Base-by-base conservation (phyloP, 2,113 vertebrate genomes). In the rabbit (Oryctolagus cuniculus) region DNA sequence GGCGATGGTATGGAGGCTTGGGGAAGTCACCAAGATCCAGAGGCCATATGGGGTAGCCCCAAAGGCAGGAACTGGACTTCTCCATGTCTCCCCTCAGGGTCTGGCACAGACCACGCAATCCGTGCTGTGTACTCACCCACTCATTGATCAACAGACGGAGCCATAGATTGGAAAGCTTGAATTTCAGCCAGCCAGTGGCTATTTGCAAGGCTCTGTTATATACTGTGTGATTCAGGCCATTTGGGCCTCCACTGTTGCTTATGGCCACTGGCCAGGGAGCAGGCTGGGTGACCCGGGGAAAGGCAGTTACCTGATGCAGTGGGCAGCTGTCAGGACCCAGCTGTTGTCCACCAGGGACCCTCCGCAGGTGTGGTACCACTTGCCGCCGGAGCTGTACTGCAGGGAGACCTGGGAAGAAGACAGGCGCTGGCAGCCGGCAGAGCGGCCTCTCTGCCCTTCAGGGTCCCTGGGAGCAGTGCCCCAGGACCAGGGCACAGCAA, bases 281-380 rank as follows among this genome's bases (percentile, higher is more conserved):
- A 4, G 7, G 8, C 2, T 0, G 13, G 36, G 44, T 0, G 11
- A 19, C 15, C 24, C 1, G 22, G 88, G 24, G 61, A n/a, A 22
- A 2, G 10, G 53, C 49, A 6, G 22, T 96, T 96, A 98, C 98
- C 98, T 97, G 96, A 98, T 97, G 95, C 98, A 98, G 95, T 98
- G 98, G 27, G 98, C 98, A 2, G 98, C 98, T 1, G 98, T 98
- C 96, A 98, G 0, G 6, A 98, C 98, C 98, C 98, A 98, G 91
- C 95, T 98, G 21, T 69, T 88, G 70, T 96, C 93, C 34, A 98
- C 97, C 87, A 98, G 97, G 58, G 96, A 93, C 66, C 98, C 98
- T 67, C 98, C 98, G 0, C 98, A 99, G 31, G 97, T 98, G 93
- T 98, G 98, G 4, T 0, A 0, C 98, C 98, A 98, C 2, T 5